Percentiles rank a stretch among this genome's conserved stretches.
Evolutionary conservation across 2,113 vertebrate genomes (phyloP).

Genomic region (Acrocephalus kingi): DNA sequence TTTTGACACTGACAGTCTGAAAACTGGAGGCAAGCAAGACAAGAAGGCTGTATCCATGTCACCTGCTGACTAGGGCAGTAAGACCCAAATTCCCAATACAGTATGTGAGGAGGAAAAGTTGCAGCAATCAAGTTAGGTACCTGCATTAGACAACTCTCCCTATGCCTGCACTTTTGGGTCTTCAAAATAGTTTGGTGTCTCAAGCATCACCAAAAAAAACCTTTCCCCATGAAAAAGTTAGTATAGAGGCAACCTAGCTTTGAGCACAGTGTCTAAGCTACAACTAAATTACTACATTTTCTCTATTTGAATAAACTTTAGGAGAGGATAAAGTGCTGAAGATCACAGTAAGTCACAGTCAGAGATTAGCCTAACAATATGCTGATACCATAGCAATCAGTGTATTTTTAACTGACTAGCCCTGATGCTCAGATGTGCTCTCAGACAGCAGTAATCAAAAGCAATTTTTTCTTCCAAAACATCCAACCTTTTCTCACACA

Average conservation of each 20-base stretch:
- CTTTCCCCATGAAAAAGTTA: background rate
- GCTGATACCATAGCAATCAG: background rate
- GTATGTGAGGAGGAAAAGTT: background rate
- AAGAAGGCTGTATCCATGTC: background rate
- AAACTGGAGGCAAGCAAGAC: background rate
- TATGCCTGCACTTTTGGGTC: background rate
- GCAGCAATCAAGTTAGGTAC: background rate
- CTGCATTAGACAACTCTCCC: background rate
- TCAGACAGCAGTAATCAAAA: background rate
- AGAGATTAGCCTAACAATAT: background rate
- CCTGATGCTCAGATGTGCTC: background rate
- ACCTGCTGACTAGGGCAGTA: background rate
- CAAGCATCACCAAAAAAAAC: fast-evolving
- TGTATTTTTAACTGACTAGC: background rate
- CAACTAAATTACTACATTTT: background rate
- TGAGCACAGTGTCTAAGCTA: background rate
- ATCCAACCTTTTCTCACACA: background rate
- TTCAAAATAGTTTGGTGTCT: background rate
- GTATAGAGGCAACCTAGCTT: background rate
- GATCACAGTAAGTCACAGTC: background rate
- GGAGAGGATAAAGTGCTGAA: background rate
- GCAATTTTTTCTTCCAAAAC: background rate
- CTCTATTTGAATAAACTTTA: background rate
- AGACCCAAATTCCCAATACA: background rate
- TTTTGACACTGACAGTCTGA: background rate